A percentile compares a stretch with the other conserved stretches of the same genome.
Conservation (phyloP, 2,113 vertebrate species). For the Psittacula cyanocephala region DNA sequence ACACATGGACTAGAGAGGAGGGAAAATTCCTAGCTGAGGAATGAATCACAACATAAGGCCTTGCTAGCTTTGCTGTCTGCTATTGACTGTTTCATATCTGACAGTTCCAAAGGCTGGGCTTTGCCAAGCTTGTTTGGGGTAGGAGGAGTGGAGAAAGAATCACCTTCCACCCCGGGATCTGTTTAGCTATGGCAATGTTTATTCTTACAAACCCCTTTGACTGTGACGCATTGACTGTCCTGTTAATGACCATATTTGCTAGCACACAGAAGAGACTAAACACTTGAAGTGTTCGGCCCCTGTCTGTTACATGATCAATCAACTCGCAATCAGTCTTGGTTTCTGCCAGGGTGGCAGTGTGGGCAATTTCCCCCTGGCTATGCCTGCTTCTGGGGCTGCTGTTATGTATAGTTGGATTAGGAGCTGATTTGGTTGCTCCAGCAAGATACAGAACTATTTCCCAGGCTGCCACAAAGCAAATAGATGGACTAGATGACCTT, state of each 20-base stretch:
- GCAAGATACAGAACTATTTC: background rate
- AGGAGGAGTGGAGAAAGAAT: background rate
- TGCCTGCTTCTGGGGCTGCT: background rate
- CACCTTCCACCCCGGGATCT: background rate
- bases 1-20: background rate
- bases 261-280: background rate
- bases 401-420: background rate
- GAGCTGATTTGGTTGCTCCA: background rate
- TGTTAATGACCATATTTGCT: background rate
- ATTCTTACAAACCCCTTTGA: background rate
- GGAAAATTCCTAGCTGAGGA: background rate
- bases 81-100: background rate
- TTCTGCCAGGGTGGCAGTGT: background rate
- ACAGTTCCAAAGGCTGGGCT: background rate
- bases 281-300: background rate
- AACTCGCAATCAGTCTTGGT: background rate
- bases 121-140: background rate
- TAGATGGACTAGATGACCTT: background rate
- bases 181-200: background rate
- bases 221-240: rapidly evolving
- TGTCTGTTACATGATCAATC: background rate
- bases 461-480: background rate
- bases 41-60: background rate
- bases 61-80: background rate
- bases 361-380: background rate